Percentiles rank a stretch among this genome's conserved stretches.
These are phyloP conservation scores for Chrysoperla carnea DNA, from an alignment of 1,140 invertebrate genomes.

Conservation along the genomic window DNA sequence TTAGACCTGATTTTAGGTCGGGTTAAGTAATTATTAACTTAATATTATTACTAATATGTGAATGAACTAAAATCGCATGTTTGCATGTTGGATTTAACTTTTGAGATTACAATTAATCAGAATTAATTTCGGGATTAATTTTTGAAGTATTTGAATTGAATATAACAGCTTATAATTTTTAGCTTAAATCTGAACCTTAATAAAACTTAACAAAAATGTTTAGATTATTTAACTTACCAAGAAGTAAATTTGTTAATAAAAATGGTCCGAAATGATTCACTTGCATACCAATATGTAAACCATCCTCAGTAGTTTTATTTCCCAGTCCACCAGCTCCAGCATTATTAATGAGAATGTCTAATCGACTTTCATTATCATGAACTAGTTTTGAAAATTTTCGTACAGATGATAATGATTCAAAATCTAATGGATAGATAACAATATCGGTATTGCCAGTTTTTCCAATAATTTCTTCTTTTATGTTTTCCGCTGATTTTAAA, in stretches of 20 bases:
- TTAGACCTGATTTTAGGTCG: too few species aligned
- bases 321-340: slow-evolving; percentile 27
- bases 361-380: slow-evolving; percentile 23
- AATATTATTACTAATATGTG: too few species aligned
- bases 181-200: not conserved
- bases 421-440: slow-evolving; percentile 19
- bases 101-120: too few species aligned
- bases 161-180: slow-evolving; percentile 2
- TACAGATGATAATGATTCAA: slow-evolving; percentile 28
- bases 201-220: not conserved
- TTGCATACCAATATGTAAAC: slow-evolving; percentile 37
- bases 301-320: slow-evolving; percentile 30
- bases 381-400: slow-evolving; percentile 29
- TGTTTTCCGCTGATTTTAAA: slow-evolving; percentile 46
- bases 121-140: not conserved
- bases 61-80: too few species aligned
- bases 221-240: slow-evolving; percentile 23
- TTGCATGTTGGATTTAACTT: too few species aligned
- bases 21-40: too few species aligned
- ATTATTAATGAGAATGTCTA: slow-evolving; percentile 52
- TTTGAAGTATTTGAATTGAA: slow-evolving; percentile 8
- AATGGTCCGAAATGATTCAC: slow-evolving; percentile 48
- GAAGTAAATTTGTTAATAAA: slow-evolving; percentile 37
- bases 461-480: slow-evolving; percentile 25
- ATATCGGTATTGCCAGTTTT: too few species aligned